These are phyloP conservation scores for Hippocampus guttulatus DNA, from an alignment of 2,113 vertebrate genomes.

Conservation along the genomic window DNA sequence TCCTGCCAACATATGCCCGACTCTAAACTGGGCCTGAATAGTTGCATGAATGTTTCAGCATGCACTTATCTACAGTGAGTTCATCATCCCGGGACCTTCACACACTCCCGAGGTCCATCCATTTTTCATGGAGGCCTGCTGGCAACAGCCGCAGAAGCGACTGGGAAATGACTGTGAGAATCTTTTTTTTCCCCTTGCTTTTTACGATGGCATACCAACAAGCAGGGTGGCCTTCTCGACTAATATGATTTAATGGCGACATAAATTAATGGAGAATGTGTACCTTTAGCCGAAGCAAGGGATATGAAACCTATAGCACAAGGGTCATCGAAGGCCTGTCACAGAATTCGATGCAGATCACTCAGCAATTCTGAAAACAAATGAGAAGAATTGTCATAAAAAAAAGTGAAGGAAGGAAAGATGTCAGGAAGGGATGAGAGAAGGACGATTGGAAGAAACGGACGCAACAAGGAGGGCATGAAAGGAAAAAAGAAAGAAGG, in stretches of 20 bases:
- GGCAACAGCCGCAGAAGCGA: constrained; percentile 34
- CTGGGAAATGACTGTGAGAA: constrained; percentile 43
- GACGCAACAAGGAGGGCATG: not conserved
- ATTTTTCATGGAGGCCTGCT: constrained; percentile 57
- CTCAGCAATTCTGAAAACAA: not conserved
- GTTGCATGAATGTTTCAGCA: constrained; percentile 64
- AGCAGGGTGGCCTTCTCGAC: not conserved
- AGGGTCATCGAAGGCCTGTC: not conserved
- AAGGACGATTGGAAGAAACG: too few relatives aligned
- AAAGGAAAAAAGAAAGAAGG: not conserved
- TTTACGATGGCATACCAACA: constrained; percentile 19
- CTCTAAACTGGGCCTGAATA: constrained; percentile 61
- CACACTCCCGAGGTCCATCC: constrained; percentile 45
- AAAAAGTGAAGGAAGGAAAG: too few relatives aligned
- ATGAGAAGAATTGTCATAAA: not conserved
- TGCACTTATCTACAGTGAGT: constrained; percentile 58
- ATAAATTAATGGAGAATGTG: not conserved
- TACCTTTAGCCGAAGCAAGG: not conserved
- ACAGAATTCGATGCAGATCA: not conserved
- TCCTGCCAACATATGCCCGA: constrained; percentile 44
- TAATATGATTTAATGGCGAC: not conserved
- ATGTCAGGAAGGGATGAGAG: too few relatives aligned
- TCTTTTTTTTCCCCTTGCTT: not conserved
- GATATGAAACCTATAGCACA: not conserved
- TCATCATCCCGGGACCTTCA: constrained; percentile 57